phyloP scores from a whole-genome alignment of 2,113 vertebrate genomes.

The Acanthisitta chloris region DNA sequence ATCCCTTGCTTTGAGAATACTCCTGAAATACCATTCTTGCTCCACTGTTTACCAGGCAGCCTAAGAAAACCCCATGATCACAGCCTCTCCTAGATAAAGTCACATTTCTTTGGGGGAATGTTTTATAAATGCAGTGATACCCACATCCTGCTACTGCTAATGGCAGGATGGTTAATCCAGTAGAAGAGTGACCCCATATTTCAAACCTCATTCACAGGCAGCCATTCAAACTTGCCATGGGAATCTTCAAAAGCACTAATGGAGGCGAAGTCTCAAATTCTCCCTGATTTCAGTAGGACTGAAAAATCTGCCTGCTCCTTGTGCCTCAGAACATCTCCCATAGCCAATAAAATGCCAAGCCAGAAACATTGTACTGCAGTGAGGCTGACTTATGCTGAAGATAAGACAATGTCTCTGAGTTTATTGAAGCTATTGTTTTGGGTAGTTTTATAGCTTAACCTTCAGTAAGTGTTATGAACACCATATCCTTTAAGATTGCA shows the following conservation, averaged over 20 bases:
- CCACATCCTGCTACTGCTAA: not conserved
- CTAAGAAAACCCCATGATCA: not conserved
- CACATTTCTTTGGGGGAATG: not conserved
- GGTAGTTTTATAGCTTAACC: constrained; percentile 31
- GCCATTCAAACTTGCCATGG: not conserved
- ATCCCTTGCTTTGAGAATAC: not conserved
- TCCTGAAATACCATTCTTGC: not conserved
- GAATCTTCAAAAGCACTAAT: not conserved
- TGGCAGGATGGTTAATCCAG: not conserved
- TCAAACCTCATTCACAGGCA: not conserved
- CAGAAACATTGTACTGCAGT: not conserved
- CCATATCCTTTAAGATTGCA: constrained; percentile 34
- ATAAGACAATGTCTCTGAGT: constrained; percentile 35
- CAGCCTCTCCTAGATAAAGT: not conserved
- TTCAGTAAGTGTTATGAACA: constrained; percentile 26
- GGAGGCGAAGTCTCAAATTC: not conserved
- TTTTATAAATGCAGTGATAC: not conserved
- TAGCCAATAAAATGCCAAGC: constrained; percentile 20
- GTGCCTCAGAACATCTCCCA: not conserved
- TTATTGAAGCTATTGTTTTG: constrained; percentile 46
- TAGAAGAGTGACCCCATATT: not conserved
- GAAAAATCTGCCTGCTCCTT: not conserved
- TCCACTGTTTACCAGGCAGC: not conserved
- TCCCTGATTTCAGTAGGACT: not conserved
- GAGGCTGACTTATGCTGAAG: constrained; percentile 34